These are phyloP conservation scores for Cairina moschata DNA, from an alignment of 2,113 vertebrate species.

Conservation along the genomic window DNA sequence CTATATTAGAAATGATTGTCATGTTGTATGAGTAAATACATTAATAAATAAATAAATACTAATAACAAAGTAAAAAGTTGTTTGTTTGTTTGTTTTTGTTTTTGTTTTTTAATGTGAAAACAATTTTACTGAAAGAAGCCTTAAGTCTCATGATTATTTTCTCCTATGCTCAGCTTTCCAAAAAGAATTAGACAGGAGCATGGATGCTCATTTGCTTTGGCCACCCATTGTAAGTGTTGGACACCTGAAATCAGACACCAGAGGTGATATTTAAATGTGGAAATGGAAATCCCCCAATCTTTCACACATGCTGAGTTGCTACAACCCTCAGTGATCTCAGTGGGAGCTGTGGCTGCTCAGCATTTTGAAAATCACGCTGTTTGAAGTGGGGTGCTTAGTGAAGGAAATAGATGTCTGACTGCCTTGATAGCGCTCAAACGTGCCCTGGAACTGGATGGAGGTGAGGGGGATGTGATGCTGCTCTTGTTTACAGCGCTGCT, in stretches of 20 bases:
- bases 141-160: neutral
- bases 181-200: neutral
- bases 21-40: neutral
- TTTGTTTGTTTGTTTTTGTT: neutral
- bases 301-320: neutral
- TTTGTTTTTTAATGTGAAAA: neutral
- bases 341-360: neutral
- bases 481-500: neutral
- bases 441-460: neutral
- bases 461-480: neutral
- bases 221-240: neutral
- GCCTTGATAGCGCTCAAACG: neutral
- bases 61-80: too few relatives aligned
- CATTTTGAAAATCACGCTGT: neutral
- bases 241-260: neutral
- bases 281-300: neutral
- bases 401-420: neutral
- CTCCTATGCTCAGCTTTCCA: neutral
- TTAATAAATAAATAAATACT: neutral
- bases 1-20: neutral
- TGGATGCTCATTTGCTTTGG: neutral
- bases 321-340: neutral
- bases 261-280: neutral
- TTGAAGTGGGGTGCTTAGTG: neutral
- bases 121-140: neutral